Base-by-base conservation (phyloP, 2,888 invertebrate species). In the Rotaria socialis region DNA sequence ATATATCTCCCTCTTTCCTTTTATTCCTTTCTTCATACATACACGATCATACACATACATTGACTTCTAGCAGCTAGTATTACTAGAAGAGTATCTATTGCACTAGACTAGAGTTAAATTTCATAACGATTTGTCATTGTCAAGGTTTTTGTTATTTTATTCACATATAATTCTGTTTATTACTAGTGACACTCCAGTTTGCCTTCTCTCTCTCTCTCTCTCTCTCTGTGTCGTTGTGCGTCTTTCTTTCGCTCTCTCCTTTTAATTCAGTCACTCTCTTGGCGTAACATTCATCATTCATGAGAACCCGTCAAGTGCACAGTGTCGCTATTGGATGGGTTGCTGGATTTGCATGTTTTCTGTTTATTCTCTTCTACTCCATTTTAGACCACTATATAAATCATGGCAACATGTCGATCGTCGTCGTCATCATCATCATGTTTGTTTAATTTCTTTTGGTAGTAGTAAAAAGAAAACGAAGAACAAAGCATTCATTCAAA, bases 71-170 rank as follows among this genome's bases (percentile, higher is more conserved):
- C 67, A 35, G 16, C 16, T 67, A 35, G 35, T 67, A 67, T 35
- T 67, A 35, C 27, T 16, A 67, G 19, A 35, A 14, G 67, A 67
- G 67, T 67, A 67, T 67, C 67, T 67, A 19, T 67, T 67, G 7
- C 35, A 67, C 35, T 67, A 67, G 35, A 67, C 35, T 67, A 67
- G 67, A 67, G 35, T 67, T 67, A 41, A 19, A 41, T 67, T 35
- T 67, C 67, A 35, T 67, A 67, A 67, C n/a, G 22, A 80, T 80
- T 80, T 80, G 80, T 80, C 80, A 80, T 47, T 80, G 80, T 80
- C 80, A 80, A 67, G 67, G 67, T 35, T 2, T 35, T 41, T 35
- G 35, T 67, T 67, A 35, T 67, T 35, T 67, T 24, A 35, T 67
- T 35, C 67, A 67, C 67, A 35, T 67, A 35, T 14, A 35, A 35